phyloP scores from a whole-genome alignment of 2,888 invertebrate species.

The Andrena marginata region DNA sequence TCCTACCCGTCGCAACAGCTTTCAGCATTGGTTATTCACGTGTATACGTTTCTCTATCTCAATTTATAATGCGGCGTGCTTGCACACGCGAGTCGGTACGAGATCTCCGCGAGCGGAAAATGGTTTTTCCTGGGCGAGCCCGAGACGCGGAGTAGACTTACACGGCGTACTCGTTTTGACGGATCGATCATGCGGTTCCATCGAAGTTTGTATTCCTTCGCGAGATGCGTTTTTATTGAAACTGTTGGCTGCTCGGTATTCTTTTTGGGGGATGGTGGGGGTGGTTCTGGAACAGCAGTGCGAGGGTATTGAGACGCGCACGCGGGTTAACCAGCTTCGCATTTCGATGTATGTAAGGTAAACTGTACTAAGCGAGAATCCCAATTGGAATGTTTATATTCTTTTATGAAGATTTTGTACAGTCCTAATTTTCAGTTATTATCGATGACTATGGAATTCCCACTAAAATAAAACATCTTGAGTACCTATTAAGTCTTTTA shows the following conservation, averaged over 20 bases:
- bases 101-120: conserved; percentile 52
- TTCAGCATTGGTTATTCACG: conserved; percentile 61
- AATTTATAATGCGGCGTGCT: conserved; percentile 65
- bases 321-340: neutral
- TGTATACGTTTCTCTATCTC: conserved; percentile 67
- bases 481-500: too few relatives aligned
- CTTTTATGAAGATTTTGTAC: too few relatives aligned
- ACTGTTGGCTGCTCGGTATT: neutral
- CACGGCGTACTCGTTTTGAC: conserved; percentile 37
- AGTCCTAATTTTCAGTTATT: too few relatives aligned
- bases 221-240: conserved; percentile 19
- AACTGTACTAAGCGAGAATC: too few relatives aligned
- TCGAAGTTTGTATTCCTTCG: conserved; percentile 28
- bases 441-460: too few relatives aligned
- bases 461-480: too few relatives aligned
- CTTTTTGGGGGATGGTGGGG: neutral
- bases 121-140: conserved; percentile 42
- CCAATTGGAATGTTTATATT: too few relatives aligned
- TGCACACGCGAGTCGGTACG: conserved; percentile 36
- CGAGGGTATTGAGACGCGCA: neutral
- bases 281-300: neutral
- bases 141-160: conserved; percentile 16
- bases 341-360: too few relatives aligned
- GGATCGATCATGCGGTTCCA: conserved; percentile 43
- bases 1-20: conserved; percentile 47